Percentiles rank a stretch among this genome's conserved stretches.
phyloP scores from a whole-genome alignment of 2,888 invertebrate species.

The Nymphalis c-album region DNA sequence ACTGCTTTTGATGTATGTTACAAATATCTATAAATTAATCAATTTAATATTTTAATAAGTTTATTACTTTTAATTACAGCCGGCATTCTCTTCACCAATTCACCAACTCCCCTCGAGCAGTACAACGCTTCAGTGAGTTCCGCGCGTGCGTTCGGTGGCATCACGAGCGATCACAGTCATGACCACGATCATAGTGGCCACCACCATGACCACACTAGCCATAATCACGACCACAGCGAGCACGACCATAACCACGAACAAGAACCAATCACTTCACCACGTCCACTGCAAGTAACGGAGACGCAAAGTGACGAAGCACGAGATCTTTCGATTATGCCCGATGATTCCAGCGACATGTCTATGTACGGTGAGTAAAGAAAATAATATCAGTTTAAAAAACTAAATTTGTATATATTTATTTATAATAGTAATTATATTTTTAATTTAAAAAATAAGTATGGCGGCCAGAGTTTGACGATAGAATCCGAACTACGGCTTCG shows the following conservation, averaged over 20 bases:
- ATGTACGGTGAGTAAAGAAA: slow-evolving; percentile 74
- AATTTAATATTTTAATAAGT: neutral
- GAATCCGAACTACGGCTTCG: no score
- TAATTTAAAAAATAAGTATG: no score
- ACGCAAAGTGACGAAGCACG: slow-evolving; percentile 53
- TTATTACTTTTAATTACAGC: slow-evolving; percentile 66
- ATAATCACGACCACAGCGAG: slow-evolving; percentile 41
- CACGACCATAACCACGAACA: slow-evolving; percentile 41
- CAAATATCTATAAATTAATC: neutral
- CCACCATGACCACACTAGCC: slow-evolving; percentile 38
- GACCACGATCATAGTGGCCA: slow-evolving; percentile 40
- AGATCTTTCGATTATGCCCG: slow-evolving; percentile 50
- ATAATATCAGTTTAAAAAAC: neutral
- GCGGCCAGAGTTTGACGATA: no score
- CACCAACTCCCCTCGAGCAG: slow-evolving; percentile 82
- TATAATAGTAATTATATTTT: no score
- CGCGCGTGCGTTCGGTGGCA: slow-evolving; percentile 82
- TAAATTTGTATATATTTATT: no score
- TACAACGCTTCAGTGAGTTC: slow-evolving; percentile 76
- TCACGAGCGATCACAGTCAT: slow-evolving; percentile 51
- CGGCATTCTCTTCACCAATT: slow-evolving; percentile 85
- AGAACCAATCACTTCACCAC: slow-evolving; percentile 35
- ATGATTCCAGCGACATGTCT: slow-evolving; percentile 73
- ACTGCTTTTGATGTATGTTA: no score
- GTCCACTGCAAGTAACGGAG: slow-evolving; percentile 30